A percentile compares a stretch with the other conserved stretches of the same genome.
Evolutionary conservation across 2,888 invertebrate species (phyloP).

Genomic region (Gnatocerus cornutus): DNA sequence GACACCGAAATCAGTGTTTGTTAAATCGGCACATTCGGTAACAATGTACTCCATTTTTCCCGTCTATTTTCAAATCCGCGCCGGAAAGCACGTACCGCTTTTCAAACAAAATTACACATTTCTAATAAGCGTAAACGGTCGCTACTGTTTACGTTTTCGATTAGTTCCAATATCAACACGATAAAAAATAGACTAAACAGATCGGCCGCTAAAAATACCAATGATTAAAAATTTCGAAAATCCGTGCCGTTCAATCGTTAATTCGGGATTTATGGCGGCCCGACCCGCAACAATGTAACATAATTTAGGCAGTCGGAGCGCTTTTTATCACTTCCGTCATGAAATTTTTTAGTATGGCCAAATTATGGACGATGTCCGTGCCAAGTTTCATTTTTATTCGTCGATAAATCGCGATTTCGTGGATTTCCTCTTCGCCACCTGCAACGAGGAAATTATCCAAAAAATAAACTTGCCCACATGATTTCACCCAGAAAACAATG

Average conservation of each 20-base stretch:
- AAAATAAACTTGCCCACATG: not conserved
- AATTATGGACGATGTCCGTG: not conserved
- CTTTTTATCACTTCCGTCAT: slow-evolving; percentile 1
- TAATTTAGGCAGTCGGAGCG: slow-evolving; percentile 16
- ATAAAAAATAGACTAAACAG: slow-evolving; percentile 21
- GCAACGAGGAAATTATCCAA: not conserved
- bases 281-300: slow-evolving; percentile 28
- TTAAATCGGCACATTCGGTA: slow-evolving; percentile 25
- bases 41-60: slow-evolving; percentile 10
- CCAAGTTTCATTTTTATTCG: not conserved
- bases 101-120: slow-evolving; percentile 9
- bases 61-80: not conserved
- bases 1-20: slow-evolving; percentile 10
- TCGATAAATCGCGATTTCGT: too few relatives aligned
- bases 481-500: not conserved
- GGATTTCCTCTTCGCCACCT: too few relatives aligned
- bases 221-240: slow-evolving; percentile 1
- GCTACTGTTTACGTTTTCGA: slow-evolving; percentile 11
- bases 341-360: too few relatives aligned
- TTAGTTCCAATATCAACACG: slow-evolving; percentile 5
- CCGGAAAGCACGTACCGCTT: slow-evolving; percentile 15
- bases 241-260: slow-evolving; percentile 4
- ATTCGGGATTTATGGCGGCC: slow-evolving; percentile 14
- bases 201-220: not conserved
- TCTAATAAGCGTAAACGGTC: slow-evolving; percentile 9